Conservation (phyloP, 2,113 vertebrate genomes). For the Emydocephalus ijimae region DNA sequence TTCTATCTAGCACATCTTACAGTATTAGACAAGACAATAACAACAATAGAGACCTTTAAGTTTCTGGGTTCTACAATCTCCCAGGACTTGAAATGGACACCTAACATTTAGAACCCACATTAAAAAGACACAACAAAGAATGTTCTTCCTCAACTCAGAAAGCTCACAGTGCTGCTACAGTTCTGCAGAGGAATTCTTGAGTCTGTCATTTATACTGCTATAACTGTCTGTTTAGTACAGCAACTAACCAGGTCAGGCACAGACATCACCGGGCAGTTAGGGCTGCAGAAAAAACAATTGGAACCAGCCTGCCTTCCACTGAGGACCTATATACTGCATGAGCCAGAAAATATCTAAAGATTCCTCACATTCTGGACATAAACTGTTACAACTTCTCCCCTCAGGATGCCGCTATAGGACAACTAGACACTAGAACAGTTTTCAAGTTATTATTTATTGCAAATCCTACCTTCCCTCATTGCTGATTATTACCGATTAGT, state of each 20-base stretch:
- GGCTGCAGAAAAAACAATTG: neutral
- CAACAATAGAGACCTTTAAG: neutral
- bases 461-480: neutral
- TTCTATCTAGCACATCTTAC: neutral
- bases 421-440: neutral
- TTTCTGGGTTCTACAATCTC: neutral
- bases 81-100: neutral
- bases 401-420: neutral
- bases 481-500: neutral
- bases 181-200: neutral
- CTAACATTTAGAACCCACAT: neutral
- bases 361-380: neutral
- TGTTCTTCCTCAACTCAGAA: neutral
- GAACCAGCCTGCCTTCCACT: neutral
- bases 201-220: neutral
- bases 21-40: neutral
- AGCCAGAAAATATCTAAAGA: neutral
- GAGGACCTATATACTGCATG: neutral
- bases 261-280: neutral
- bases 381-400: neutral
- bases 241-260: neutral
- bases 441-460: neutral
- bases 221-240: neutral
- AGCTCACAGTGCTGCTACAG: neutral
- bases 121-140: neutral